Evolutionary conservation across 2,113 vertebrate species (phyloP).

Genomic region (Labeo rohita): DNA sequence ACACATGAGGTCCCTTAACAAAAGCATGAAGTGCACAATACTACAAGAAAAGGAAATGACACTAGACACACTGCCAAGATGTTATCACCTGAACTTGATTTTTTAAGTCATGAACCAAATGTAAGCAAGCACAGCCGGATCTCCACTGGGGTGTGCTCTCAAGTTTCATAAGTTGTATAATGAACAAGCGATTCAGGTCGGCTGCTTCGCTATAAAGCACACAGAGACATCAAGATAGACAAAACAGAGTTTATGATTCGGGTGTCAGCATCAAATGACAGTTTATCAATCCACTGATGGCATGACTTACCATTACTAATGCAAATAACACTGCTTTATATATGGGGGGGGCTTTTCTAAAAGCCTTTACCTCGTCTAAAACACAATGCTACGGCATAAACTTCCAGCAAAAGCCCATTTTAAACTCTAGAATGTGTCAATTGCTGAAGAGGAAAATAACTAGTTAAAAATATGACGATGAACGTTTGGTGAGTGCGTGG

Average conservation of each 20-base stretch:
- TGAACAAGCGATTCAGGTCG: constrained; percentile 99
- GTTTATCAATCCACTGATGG: constrained; percentile 85
- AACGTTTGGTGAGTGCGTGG: constrained; percentile 63
- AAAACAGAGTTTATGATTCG: constrained; percentile 99
- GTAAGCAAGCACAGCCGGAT: constrained; percentile 99
- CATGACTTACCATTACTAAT: constrained; percentile 85
- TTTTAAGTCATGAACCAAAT: constrained; percentile 99
- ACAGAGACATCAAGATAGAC: constrained; percentile 99
- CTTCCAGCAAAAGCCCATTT: constrained; percentile 82
- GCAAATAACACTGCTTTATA: constrained; percentile 58
- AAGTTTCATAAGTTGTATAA: constrained; percentile 99
- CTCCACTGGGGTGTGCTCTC: constrained; percentile 99
- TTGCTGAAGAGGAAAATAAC: constrained; percentile 78
- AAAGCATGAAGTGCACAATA: constrained; percentile 49
- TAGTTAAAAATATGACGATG: constrained; percentile 50
- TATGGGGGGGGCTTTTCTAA: constrained; percentile 60
- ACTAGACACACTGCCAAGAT: constrained; percentile 99
- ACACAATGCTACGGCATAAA: not conserved
- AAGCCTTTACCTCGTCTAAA: constrained; percentile 6
- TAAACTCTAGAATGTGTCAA: constrained; percentile 79
- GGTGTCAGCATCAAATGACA: constrained; percentile 96
- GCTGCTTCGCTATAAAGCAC: constrained; percentile 99
- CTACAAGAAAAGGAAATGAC: constrained; percentile 81
- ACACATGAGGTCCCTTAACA: constrained; percentile 71
- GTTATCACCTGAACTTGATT: constrained; percentile 99